phyloP scores from a whole-genome alignment of 2,797 vertebrate species.

The Cheirogaleus major region DNA sequence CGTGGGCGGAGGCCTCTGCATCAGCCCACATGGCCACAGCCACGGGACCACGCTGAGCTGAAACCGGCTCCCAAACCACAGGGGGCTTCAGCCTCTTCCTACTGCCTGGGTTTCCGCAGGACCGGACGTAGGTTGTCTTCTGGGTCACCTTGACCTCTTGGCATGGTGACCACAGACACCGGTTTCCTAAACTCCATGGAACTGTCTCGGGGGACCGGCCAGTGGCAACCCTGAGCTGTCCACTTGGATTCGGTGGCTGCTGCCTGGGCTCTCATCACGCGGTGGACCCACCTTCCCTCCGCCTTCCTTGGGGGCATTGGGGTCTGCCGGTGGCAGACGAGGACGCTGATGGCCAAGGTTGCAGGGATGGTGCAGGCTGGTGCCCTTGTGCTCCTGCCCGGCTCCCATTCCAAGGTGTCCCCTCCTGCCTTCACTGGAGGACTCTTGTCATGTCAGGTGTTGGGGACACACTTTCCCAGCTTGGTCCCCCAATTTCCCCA shows the following conservation, averaged over 20 bases:
- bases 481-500: not conserved
- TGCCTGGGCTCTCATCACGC: accelerated
- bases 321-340: not conserved
- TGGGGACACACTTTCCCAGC: not conserved
- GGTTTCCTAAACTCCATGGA: not conserved
- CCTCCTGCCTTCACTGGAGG: not conserved
- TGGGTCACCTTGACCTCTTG: not conserved
- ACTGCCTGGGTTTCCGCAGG: not conserved
- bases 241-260: not conserved
- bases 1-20: not conserved
- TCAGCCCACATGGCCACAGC: not conserved
- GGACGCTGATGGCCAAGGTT: not conserved
- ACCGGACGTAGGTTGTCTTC: not conserved
- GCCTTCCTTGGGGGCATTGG: accelerated
- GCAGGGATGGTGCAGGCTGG: no score
- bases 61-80: not conserved
- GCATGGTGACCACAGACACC: not conserved
- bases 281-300: not conserved
- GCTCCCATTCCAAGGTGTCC: not conserved
- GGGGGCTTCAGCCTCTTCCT: not conserved
- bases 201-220: not conserved
- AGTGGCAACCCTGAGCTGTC: not conserved
- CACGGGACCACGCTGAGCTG: not conserved
- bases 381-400: not conserved
- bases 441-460: not conserved